A percentile compares a stretch with the other conserved stretches of the same genome.
These are phyloP conservation scores for Zelostemma sp. DNA, from an alignment of 1,140 invertebrate species.

Conservation along the genomic window DNA sequence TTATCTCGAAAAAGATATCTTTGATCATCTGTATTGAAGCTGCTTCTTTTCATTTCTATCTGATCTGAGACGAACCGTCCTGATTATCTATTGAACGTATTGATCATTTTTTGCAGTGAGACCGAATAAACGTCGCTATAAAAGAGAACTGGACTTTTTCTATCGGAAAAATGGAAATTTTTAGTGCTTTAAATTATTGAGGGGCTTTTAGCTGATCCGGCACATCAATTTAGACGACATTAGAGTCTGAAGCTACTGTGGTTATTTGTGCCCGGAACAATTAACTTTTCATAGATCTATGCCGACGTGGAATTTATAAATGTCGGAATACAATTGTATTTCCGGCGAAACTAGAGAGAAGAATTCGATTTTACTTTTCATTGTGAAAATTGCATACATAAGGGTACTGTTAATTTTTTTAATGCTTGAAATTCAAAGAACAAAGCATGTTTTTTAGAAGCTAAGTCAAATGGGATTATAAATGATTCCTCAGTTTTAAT, in stretches of 20 bases:
- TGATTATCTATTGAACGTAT: no score
- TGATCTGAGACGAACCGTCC: no score
- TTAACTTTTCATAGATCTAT: neutral
- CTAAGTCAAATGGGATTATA: neutral
- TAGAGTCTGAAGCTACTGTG: neutral
- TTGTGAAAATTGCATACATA: no score
- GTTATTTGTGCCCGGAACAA: neutral
- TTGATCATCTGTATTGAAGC: conserved; percentile 2
- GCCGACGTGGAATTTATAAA: neutral
- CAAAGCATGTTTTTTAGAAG: neutral
- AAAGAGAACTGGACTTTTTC: neutral
- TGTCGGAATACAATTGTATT: neutral
- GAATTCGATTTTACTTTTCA: no score
- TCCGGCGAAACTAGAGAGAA: neutral
- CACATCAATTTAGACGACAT: neutral
- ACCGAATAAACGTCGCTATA: conserved; percentile 5
- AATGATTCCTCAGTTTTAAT: neutral
- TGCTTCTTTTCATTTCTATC: no score
- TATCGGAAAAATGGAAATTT: neutral
- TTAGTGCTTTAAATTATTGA: neutral
- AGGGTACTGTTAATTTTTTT: neutral
- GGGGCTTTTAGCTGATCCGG: neutral
- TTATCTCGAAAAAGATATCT: conserved; percentile 12
- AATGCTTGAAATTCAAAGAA: no score
- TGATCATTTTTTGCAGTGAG: neutral